Base-by-base conservation (phyloP, 2,113 vertebrate genomes). In the Oncorhynchus clarkii region DNA sequence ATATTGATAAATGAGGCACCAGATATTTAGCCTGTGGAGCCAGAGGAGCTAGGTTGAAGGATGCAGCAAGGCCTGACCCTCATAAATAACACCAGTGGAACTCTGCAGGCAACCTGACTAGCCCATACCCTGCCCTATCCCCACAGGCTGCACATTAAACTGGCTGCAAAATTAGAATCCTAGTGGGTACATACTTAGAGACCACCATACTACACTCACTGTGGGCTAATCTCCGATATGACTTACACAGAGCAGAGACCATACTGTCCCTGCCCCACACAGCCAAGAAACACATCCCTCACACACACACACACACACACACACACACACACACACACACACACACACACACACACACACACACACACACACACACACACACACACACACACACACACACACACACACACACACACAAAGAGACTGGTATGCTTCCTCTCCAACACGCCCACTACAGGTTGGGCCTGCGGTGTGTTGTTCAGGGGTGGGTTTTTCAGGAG, bases 31-130 rank as follows among this genome's bases (percentile, higher is more conserved):
- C 78, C 24, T 62, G 39, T 45, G 57, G 20, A 73, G 73, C 45
- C 5, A 5, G 4, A 78, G 67, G 24, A 84, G 84, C 83, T 76
- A 80, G 79, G 80, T 78, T 16, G 20, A 57, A 65, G 66, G 64
- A 74, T 69, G 73, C 2, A 74, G 34, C 16, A 16, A 79, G 78
- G 49, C 71, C 81, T 84, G 77, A 90, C 82, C 85, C 74, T 64
- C 71, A 86, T 88, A 81, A 88, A 90, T 87, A 86, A 86, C 76
- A 79, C 75, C 79, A 31, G 24, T 70, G 51, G 78, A 81, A 74
- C 57, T 57, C 24, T 60, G 78, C 48, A 71, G 80, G 81, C 65
- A 24, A 27, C 49, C 45, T 3, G 54, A 80, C 78, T 77, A 45
- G 72, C 39, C 39, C 39, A 54, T 59, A 48, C 70, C 73, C 45